Conservation (phyloP, 2,113 vertebrate species). For the Athene noctua region DNA sequence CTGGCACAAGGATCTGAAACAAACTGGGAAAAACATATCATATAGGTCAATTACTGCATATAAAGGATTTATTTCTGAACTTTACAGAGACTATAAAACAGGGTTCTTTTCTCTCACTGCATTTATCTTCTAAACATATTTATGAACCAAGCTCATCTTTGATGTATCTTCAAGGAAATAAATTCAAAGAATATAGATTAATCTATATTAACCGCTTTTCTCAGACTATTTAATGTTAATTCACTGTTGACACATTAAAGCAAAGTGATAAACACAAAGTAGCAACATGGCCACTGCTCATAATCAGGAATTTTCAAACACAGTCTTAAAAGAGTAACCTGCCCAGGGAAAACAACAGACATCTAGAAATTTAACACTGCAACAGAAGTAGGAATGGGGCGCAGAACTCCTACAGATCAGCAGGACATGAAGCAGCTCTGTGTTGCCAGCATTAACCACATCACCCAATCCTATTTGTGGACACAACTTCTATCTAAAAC, state of each 20-base stretch:
- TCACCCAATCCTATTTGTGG: background rate
- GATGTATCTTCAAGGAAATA: background rate
- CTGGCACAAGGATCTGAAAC: constrained; percentile 89
- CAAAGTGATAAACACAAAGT: background rate
- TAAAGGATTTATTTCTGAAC: background rate
- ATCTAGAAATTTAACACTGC: background rate
- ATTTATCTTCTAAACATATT: background rate
- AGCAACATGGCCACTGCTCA: background rate
- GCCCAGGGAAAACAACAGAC: background rate
- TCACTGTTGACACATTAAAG: background rate
- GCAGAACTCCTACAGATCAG: background rate
- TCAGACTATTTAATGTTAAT: background rate
- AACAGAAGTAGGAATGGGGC: background rate
- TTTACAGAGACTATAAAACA: background rate
- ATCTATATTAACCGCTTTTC: background rate
- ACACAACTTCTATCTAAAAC: background rate
- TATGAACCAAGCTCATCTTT: background rate
- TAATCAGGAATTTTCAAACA: background rate
- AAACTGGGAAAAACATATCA: constrained; percentile 79
- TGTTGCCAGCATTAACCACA: background rate
- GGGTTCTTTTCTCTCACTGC: background rate
- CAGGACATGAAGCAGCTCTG: background rate
- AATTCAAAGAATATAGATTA: background rate
- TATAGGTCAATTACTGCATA: constrained; percentile 57
- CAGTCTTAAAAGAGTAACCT: background rate